These are phyloP conservation scores for Dicerorhinus sumatrensis DNA, from an alignment of 2,113 vertebrate genomes.

Conservation along the genomic window DNA sequence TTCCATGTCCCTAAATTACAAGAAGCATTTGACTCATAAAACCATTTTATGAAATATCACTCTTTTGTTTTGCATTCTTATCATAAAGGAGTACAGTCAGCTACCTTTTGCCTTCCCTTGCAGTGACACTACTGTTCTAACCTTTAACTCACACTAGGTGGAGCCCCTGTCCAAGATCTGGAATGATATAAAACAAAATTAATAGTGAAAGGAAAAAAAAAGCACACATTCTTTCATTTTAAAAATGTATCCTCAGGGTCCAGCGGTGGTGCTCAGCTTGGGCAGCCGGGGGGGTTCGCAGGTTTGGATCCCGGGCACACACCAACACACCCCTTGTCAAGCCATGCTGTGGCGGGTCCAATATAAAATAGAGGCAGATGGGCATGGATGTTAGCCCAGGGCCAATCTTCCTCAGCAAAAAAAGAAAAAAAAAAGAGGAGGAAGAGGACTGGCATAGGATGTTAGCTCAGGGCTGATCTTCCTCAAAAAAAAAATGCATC, in stretches of 20 bases:
- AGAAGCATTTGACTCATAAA: background rate
- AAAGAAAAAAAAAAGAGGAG: too few relatives aligned
- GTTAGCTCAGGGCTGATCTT: too few relatives aligned
- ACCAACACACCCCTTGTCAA: too few relatives aligned
- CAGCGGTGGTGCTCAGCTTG: too few relatives aligned
- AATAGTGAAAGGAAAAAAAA: background rate
- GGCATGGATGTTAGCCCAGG: too few relatives aligned
- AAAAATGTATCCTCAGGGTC: background rate
- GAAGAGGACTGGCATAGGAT: too few relatives aligned
- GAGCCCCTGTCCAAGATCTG: conserved; percentile 85
- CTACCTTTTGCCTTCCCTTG: conserved; percentile 48
- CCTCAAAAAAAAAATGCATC: background rate
- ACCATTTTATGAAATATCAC: background rate
- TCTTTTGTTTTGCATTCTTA: conserved; percentile 20
- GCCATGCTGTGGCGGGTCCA: too few relatives aligned
- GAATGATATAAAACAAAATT: conserved; percentile 13
- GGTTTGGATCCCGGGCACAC: too few relatives aligned
- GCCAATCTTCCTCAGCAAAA: too few relatives aligned
- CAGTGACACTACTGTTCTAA: conserved; percentile 36
- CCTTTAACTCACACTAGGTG: conserved; percentile 86
- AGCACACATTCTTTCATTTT: background rate
- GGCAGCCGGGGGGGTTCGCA: too few relatives aligned
- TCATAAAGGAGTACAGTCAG: background rate
- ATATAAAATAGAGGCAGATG: too few relatives aligned
- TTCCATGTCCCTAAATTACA: background rate